A percentile compares a stretch with the other conserved stretches of the same genome.
These are phyloP conservation scores for Otus sunia DNA, from an alignment of 2,113 vertebrate genomes.

Conservation along the genomic window DNA sequence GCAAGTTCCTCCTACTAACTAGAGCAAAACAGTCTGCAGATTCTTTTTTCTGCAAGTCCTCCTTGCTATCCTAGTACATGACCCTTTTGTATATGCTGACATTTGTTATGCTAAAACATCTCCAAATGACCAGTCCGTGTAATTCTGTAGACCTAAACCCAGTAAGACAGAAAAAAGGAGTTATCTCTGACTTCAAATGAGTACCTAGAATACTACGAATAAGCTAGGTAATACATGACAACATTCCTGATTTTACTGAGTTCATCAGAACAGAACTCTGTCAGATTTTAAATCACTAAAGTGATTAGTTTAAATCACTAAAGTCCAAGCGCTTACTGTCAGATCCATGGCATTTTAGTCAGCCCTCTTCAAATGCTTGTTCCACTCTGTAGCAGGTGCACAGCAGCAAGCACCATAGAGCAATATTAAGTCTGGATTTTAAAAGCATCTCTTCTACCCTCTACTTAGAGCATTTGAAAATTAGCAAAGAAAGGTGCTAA, in stretches of 20 bases:
- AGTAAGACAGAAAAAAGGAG: not conserved
- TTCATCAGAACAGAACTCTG: not conserved
- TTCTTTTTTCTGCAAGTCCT: not conserved
- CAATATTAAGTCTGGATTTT: not conserved
- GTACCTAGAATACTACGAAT: not conserved
- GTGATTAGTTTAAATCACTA: not conserved
- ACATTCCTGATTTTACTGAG: not conserved
- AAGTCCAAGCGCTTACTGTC: not conserved
- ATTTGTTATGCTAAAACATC: not conserved
- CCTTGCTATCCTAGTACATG: not conserved
- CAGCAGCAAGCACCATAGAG: rapidly evolving
- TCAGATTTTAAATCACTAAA: not conserved
- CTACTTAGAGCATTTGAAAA: not conserved
- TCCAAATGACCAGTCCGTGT: not conserved
- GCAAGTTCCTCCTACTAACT: not conserved
- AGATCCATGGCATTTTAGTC: not conserved
- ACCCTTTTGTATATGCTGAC: not conserved
- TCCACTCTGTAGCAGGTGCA: not conserved
- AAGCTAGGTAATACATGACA: not conserved
- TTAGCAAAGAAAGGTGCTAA: not conserved
- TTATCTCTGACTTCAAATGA: not conserved
- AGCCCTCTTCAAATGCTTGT: not conserved
- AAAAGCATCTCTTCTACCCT: not conserved
- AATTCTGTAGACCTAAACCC: not conserved
- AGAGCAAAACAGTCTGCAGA: not conserved